Evolutionary conservation across 2,113 vertebrate species (phyloP).

Genomic region (Nanorana parkeri): DNA sequence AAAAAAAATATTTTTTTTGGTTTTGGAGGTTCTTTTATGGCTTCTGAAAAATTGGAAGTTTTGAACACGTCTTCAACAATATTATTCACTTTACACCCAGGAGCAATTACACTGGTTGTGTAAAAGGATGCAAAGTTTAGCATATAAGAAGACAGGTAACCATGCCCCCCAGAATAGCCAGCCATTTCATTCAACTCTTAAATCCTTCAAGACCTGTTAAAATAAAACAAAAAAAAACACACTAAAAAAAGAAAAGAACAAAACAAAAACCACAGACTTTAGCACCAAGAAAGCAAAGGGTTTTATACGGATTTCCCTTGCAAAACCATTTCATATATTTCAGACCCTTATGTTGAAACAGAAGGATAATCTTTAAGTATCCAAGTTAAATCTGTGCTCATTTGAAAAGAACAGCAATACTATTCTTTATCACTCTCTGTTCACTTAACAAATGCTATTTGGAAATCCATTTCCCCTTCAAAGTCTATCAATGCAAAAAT

Average conservation of each 20-base stretch:
- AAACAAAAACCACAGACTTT: neutral
- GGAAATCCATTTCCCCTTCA: neutral
- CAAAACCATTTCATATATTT: neutral
- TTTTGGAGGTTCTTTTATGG: no score
- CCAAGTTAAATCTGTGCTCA: neutral
- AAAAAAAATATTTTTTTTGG: neutral
- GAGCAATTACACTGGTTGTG: neutral
- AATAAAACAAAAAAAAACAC: neutral
- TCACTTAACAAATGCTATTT: neutral
- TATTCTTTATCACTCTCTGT: neutral
- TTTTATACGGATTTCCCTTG: neutral
- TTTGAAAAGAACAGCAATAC: neutral
- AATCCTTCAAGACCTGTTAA: neutral
- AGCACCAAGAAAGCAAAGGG: conserved; percentile 22
- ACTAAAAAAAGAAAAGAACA: neutral
- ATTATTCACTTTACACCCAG: neutral
- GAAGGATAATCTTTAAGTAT: neutral
- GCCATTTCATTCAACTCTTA: neutral
- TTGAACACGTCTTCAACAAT: no score
- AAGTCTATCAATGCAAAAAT: neutral
- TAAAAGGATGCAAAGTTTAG: neutral
- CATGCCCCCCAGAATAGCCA: neutral
- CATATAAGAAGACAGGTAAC: neutral
- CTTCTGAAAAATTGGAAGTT: no score
- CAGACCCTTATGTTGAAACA: neutral